phyloP scores from a whole-genome alignment of 2,888 invertebrate genomes.

The Choreutis nemorana region DNA sequence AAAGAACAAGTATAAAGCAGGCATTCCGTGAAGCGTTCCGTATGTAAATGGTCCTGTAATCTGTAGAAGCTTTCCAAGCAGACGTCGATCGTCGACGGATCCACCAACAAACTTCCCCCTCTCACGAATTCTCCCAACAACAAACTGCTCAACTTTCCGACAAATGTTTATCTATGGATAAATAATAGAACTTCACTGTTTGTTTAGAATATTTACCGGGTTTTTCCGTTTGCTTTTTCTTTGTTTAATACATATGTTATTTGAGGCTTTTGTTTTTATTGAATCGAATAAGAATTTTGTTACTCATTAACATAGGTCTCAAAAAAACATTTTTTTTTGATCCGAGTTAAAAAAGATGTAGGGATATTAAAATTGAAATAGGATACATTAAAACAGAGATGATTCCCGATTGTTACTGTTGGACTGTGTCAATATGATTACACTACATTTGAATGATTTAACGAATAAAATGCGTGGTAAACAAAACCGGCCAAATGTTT shows the following conservation, averaged over 20 bases:
- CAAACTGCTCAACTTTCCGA: conserved; percentile 22
- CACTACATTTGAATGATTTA: too few relatives aligned
- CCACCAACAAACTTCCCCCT: conserved; percentile 8
- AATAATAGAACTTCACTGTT: conserved; percentile 12
- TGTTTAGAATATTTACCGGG: conserved; percentile 9
- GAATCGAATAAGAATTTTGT: too few relatives aligned
- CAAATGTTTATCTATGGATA: conserved; percentile 22
- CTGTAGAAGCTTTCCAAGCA: conserved; percentile 39
- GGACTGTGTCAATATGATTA: too few relatives aligned
- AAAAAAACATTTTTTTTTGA: too few relatives aligned
- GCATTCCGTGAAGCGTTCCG: conserved; percentile 54
- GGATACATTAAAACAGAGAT: conserved; percentile 2
- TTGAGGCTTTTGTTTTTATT: background rate
- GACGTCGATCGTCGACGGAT: conserved; percentile 46
- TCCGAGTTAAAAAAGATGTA: too few relatives aligned
- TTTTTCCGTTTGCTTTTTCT: conserved; percentile 3
- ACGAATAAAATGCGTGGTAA: too few relatives aligned
- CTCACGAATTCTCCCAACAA: conserved; percentile 9
- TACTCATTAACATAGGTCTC: too few relatives aligned
- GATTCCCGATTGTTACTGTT: conserved; percentile 3
- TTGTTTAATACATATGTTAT: background rate
- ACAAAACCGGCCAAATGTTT: too few relatives aligned
- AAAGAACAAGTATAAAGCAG: conserved; percentile 43
- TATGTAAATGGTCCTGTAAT: conserved; percentile 58
- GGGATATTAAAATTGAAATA: conserved; percentile 3